Conservation (phyloP, 2,113 vertebrate species). For the Promerops cafer region DNA sequence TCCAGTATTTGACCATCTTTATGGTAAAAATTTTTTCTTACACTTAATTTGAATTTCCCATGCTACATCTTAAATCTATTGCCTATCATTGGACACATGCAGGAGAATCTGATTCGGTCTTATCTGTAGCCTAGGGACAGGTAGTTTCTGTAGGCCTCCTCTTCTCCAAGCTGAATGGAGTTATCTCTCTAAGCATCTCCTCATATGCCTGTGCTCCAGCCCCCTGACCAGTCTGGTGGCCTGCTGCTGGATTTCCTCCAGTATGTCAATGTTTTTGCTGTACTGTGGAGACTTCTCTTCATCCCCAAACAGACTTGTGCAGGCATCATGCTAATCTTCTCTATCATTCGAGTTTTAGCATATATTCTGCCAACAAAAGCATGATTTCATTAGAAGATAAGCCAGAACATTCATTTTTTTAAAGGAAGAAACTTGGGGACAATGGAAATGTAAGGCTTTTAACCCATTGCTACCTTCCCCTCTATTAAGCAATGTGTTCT, state of each 20-base stretch:
- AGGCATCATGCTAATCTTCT: neutral
- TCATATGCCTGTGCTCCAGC: neutral
- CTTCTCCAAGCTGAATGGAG: neutral
- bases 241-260: neutral
- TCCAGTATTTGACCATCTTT: neutral
- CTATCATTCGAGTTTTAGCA: neutral
- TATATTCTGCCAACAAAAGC: neutral
- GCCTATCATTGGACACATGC: neutral
- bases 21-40: neutral
- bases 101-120: neutral
- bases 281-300: neutral
- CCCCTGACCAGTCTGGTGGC: neutral
- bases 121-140: neutral
- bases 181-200: neutral
- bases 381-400: neutral
- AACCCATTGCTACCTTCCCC: neutral
- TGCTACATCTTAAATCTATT: neutral
- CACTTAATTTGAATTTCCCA: neutral
- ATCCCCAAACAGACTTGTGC: neutral
- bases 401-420: neutral
- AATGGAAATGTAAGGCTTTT: neutral
- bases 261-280: neutral
- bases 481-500: neutral
- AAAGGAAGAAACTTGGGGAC: neutral
- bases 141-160: neutral